Conservation (phyloP, 2,113 vertebrate species). For the Crotalus tigris region DNA sequence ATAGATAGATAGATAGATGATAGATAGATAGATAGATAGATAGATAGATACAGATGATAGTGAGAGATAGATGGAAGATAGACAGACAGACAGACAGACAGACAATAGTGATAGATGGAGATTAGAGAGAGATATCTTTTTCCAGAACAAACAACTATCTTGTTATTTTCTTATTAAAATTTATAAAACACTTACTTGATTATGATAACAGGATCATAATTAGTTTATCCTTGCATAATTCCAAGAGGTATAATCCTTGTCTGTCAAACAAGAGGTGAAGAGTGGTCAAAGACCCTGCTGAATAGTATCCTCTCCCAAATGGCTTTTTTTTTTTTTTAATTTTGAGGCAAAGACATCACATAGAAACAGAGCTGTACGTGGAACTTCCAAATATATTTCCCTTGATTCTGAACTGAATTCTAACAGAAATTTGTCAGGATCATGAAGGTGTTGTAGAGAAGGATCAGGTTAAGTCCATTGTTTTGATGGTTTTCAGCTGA, state of each 20-base stretch:
- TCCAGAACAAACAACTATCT: not conserved
- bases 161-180: not conserved
- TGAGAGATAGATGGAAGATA: too few relatives aligned
- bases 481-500: not conserved
- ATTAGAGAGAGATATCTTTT: not conserved
- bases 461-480: not conserved
- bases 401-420: not conserved
- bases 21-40: too few relatives aligned
- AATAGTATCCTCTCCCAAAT: not conserved
- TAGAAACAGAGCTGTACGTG: not conserved
- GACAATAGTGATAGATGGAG: too few relatives aligned
- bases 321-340: not conserved
- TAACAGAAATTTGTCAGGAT: not conserved
- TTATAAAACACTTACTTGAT: not conserved
- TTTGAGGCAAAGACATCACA: not conserved
- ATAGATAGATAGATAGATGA: too few relatives aligned
- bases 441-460: not conserved
- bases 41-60: too few relatives aligned
- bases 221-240: not conserved
- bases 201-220: not conserved
- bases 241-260: not conserved
- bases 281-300: not conserved
- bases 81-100: too few relatives aligned
- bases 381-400: not conserved
- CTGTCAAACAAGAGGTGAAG: not conserved